Evolutionary conservation across 2,113 vertebrate species (phyloP).

Genomic region (Micromys minutus): DNA sequence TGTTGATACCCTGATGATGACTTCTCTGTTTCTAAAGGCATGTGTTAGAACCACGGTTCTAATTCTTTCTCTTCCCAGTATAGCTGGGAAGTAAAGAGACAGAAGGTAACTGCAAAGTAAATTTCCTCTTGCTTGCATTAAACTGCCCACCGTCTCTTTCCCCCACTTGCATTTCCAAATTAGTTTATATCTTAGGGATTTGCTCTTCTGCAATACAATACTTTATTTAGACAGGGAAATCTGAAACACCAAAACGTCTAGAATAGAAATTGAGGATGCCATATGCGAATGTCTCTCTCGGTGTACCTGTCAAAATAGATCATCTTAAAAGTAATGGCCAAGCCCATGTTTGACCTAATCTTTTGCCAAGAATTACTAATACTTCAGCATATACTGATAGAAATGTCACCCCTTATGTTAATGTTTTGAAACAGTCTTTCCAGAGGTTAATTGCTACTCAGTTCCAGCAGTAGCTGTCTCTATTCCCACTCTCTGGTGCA

Average conservation of each 20-base stretch:
- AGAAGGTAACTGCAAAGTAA: slow-evolving; percentile 18
- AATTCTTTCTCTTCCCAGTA: background rate
- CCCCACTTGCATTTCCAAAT: background rate
- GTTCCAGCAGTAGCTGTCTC: background rate
- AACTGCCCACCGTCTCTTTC: background rate
- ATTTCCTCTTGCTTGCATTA: background rate
- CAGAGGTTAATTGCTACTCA: background rate
- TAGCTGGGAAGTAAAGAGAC: background rate
- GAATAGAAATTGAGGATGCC: slow-evolving; percentile 9
- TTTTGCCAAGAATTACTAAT: background rate
- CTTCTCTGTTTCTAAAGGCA: background rate
- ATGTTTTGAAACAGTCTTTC: background rate
- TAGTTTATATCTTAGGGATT: slow-evolving; percentile 37
- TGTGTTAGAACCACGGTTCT: background rate
- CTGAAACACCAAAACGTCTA: slow-evolving; percentile 20
- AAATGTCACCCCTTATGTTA: background rate
- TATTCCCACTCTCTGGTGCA: background rate
- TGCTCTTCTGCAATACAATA: background rate
- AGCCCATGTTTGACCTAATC: background rate
- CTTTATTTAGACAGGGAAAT: slow-evolving; percentile 23
- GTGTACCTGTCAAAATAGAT: background rate
- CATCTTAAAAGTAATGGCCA: background rate
- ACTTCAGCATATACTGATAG: background rate
- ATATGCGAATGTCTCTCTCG: background rate
- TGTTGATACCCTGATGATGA: background rate